Evolutionary conservation across 2,113 vertebrate species (phyloP).

Genomic region (Myrmecophaga tridactyla): DNA sequence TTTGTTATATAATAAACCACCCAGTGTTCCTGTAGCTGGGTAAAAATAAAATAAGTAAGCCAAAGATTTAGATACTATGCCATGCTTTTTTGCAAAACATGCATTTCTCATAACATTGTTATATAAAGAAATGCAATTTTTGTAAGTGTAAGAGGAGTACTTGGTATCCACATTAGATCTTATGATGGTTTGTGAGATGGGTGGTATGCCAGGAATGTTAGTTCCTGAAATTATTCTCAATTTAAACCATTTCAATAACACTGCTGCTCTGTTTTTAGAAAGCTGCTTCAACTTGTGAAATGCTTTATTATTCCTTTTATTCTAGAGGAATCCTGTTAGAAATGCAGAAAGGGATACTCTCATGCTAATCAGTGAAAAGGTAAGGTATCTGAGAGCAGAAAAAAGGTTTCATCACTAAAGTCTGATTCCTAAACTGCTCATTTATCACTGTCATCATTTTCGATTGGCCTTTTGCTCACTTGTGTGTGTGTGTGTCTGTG

Average conservation of each 20-base stretch:
- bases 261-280: conserved; percentile 38
- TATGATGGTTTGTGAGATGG: background rate
- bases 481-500: background rate
- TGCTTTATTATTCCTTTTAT: conserved; percentile 35
- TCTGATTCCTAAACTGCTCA: background rate
- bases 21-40: conserved; percentile 32
- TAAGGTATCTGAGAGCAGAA: background rate
- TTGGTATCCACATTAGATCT: background rate
- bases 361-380: background rate
- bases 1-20: conserved; percentile 73
- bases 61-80: conserved; percentile 46
- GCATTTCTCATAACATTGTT: background rate
- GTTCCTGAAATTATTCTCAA: conserved; percentile 58
- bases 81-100: conserved; percentile 22
- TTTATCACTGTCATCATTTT: conserved; percentile 16
- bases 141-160: background rate
- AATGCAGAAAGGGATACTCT: background rate
- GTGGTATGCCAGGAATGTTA: background rate
- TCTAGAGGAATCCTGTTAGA: background rate
- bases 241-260: conserved; percentile 53
- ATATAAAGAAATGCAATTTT: background rate
- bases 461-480: background rate
- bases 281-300: conserved; percentile 43
- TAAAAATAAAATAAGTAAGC: conserved; percentile 66
- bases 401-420: background rate